These are phyloP conservation scores for Halesus radiatus DNA, from an alignment of 1,140 invertebrate genomes.

Conservation along the genomic window DNA sequence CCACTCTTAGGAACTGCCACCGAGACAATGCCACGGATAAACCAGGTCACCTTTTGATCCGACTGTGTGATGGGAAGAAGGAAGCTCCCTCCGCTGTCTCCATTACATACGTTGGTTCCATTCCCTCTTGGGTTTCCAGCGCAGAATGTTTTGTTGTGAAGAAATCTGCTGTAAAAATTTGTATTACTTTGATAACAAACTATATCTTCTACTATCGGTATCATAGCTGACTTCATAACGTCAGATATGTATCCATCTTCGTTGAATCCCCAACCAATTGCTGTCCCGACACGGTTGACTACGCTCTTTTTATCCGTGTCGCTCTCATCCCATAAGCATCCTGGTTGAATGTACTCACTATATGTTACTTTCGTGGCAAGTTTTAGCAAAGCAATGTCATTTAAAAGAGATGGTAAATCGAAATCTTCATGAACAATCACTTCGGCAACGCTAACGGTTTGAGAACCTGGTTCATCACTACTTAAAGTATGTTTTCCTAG, in stretches of 20 bases:
- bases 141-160: conserved; percentile 44
- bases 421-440: conserved; percentile 44
- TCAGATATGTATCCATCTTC: conserved; percentile 34
- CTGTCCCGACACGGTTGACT: conserved; percentile 40
- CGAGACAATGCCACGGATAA: conserved; percentile 72
- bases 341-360: conserved; percentile 47
- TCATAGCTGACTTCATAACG: conserved; percentile 14
- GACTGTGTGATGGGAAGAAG: conserved; percentile 66
- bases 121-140: conserved; percentile 48
- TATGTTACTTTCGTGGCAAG: conserved; percentile 31
- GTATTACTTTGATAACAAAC: conserved; percentile 40
- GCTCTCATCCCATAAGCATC: conserved; percentile 49
- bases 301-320: conserved; percentile 40
- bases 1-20: conserved; percentile 69
- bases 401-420: conserved; percentile 19
- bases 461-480: conserved; percentile 19
- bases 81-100: conserved; percentile 76
- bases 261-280: conserved; percentile 47
- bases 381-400: conserved; percentile 52
- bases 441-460: conserved; percentile 30
- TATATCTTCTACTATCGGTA: conserved; percentile 44
- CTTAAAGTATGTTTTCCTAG: conserved; percentile 39
- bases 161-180: conserved; percentile 45
- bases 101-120: conserved; percentile 64
- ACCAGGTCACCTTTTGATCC: conserved; percentile 68